phyloP scores from a whole-genome alignment of 2,113 vertebrate genomes.

The Rhinolophus sinicus region DNA sequence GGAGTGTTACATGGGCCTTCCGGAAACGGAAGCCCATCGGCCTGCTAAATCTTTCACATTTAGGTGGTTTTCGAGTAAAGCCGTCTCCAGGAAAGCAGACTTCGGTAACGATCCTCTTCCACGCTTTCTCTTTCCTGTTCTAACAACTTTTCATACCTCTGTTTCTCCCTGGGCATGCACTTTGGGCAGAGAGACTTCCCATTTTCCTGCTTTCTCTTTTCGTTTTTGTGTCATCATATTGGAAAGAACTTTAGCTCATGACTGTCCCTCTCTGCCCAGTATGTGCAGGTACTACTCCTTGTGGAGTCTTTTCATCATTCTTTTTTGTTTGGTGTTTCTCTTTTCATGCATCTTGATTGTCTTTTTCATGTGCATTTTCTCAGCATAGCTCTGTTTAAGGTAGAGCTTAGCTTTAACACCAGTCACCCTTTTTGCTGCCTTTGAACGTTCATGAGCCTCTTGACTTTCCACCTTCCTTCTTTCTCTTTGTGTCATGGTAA shows the following conservation, averaged over 20 bases:
- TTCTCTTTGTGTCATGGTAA: conserved; percentile 96
- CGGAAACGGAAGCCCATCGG: conserved; percentile 88
- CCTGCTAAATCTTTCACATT: conserved; percentile 98
- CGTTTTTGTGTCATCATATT: conserved; percentile 99
- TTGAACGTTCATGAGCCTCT: conserved; percentile 94
- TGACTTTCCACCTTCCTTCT: conserved; percentile 92
- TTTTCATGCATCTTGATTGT: conserved; percentile 99
- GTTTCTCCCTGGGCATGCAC: conserved; percentile 98
- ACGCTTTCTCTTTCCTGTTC: conserved; percentile 97
- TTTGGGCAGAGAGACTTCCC: conserved; percentile 97
- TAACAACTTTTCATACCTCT: conserved; percentile 96
- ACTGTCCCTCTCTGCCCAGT: conserved; percentile 96
- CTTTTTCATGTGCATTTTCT: conserved; percentile 99
- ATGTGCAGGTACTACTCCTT: conserved; percentile 96
- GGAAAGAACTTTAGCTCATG: conserved; percentile 96
- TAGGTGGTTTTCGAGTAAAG: conserved; percentile 98
- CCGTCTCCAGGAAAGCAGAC: conserved; percentile 98
- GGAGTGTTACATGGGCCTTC: no score
- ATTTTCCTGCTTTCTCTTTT: conserved; percentile 99
- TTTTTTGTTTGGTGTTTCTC: conserved; percentile 97
- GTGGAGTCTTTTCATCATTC: conserved; percentile 95
- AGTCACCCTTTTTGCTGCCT: conserved; percentile 97
- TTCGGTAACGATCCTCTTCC: conserved; percentile 99
- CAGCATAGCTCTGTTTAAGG: conserved; percentile 96
- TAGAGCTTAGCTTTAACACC: conserved; percentile 98